Percentiles rank a stretch among this genome's conserved stretches.
phyloP scores from a whole-genome alignment of 2,797 vertebrate genomes.

The Tapera naevia region DNA sequence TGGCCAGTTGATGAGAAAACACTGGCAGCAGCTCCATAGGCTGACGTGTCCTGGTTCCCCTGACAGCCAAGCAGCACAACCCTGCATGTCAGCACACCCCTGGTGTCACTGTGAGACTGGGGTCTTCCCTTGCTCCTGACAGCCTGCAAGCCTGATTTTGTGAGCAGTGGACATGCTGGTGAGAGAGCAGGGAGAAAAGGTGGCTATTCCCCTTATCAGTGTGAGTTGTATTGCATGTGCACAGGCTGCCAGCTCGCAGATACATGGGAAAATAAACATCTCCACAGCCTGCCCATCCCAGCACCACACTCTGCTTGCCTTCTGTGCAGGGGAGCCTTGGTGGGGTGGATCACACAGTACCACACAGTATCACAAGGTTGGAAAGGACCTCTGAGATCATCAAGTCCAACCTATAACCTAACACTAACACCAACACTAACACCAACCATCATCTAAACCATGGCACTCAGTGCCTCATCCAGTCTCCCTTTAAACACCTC shows the following conservation, averaged over 20 bases:
- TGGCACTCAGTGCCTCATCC: too few species aligned
- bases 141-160: not conserved
- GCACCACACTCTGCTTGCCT: not conserved
- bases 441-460: too few species aligned
- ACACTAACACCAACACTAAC: too few species aligned
- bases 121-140: fast-evolving
- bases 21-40: not conserved
- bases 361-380: too few species aligned
- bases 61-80: not conserved
- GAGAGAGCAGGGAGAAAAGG: not conserved
- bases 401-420: too few species aligned
- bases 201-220: not conserved
- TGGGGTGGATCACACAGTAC: too few species aligned
- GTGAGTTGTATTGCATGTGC: not conserved
- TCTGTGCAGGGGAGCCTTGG: not conserved
- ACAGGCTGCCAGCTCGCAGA: not conserved
- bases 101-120: not conserved
- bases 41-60: not conserved
- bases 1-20: not conserved
- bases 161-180: too few species aligned
- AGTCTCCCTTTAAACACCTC: too few species aligned
- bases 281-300: not conserved
- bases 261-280: not conserved
- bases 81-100: not conserved
- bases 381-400: too few species aligned